Evolutionary conservation across 2,888 invertebrate genomes (phyloP).

Genomic region (Diaperis boleti): DNA sequence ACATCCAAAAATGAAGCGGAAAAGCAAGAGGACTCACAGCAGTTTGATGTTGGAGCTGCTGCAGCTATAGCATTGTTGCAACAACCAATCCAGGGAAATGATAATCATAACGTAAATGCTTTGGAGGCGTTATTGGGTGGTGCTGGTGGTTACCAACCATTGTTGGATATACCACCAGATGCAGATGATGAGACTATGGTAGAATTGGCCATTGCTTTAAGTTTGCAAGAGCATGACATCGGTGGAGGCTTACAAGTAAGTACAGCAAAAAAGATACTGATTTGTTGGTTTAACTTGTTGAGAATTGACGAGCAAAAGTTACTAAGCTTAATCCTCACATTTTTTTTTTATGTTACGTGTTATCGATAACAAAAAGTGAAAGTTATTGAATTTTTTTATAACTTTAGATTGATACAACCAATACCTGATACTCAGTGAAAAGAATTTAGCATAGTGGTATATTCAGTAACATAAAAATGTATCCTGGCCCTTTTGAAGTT

Average conservation of each 20-base stretch:
- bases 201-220: slow-evolving; percentile 94
- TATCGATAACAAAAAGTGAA: too few relatives aligned
- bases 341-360: too few relatives aligned
- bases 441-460: too few relatives aligned
- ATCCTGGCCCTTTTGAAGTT: too few relatives aligned
- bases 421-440: too few relatives aligned
- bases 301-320: too few relatives aligned
- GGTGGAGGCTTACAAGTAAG: slow-evolving; percentile 62
- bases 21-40: slow-evolving; percentile 19
- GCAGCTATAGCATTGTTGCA: slow-evolving; percentile 59
- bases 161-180: slow-evolving; percentile 92
- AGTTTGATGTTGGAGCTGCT: slow-evolving; percentile 59
- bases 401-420: too few relatives aligned
- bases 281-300: too few relatives aligned
- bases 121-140: slow-evolving; percentile 68
- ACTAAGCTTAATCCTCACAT: too few relatives aligned
- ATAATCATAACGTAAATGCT: slow-evolving; percentile 59
- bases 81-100: slow-evolving; percentile 39
- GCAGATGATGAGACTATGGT: slow-evolving; percentile 98
- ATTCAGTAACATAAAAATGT: too few relatives aligned
- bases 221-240: slow-evolving; percentile 85
- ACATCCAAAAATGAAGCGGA: slow-evolving; percentile 33
- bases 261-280: too few relatives aligned
- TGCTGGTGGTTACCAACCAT: slow-evolving; percentile 77
- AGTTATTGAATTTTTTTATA: too few relatives aligned